These are phyloP conservation scores for Tachina grossa DNA, from an alignment of 2,888 invertebrate species.

Conservation along the genomic window DNA sequence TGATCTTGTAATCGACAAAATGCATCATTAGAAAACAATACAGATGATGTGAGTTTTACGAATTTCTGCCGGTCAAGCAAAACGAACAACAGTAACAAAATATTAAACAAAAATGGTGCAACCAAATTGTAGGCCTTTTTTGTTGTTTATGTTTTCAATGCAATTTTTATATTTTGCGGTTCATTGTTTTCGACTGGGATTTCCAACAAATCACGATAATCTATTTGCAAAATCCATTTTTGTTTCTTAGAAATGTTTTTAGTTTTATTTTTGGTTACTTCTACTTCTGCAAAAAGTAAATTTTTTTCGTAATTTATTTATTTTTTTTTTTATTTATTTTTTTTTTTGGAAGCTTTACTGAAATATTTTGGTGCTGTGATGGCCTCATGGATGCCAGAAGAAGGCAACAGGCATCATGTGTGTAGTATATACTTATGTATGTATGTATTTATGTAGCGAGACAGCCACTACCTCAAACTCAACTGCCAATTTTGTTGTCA, in stretches of 20 bases:
- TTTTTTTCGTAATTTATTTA: conserved; percentile 40
- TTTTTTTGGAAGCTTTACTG: neutral
- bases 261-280: too few species aligned
- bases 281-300: conserved; percentile 17
- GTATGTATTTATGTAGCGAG: neutral
- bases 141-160: conserved; percentile 48
- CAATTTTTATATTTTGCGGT: conserved; percentile 35
- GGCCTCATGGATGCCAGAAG: conserved; percentile 24
- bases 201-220: conserved; percentile 71
- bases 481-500: conserved; percentile 72
- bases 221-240: conserved; percentile 62
- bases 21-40: conserved; percentile 50
- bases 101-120: conserved; percentile 49
- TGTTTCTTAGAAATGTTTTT: conserved; percentile 64
- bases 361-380: conserved; percentile 31
- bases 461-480: conserved; percentile 66
- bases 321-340: too few species aligned
- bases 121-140: conserved; percentile 56
- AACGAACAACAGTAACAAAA: neutral
- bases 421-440: too few species aligned
- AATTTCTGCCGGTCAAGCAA: conserved; percentile 31
- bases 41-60: conserved; percentile 46
- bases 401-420: neutral
- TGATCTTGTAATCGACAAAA: conserved; percentile 39
- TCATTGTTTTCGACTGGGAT: conserved; percentile 43